Base-by-base conservation (phyloP, 2,113 vertebrate species). In the Psophia crepitans region DNA sequence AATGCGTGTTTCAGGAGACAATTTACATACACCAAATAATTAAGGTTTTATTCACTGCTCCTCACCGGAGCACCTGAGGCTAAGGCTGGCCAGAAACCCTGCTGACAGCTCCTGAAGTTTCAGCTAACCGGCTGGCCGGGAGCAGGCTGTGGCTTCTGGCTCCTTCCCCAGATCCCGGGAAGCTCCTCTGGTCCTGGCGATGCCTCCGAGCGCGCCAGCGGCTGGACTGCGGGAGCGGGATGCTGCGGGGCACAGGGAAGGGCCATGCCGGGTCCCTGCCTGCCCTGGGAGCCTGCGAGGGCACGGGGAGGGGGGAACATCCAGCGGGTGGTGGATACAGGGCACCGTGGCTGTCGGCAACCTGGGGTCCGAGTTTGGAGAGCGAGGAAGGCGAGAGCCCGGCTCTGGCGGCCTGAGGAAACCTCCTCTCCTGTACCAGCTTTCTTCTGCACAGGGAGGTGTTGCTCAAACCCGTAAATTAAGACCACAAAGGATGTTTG, bases 11-110 rank as follows among this genome's bases (percentile, higher is more conserved):
- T 73, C 44, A 51, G 77, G 77, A 96, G 93, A 84, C 77, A 79
- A 91, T 95, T 87, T 87, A 66, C 91, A 76, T 57, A 44, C 27
- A 65, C 87, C 51, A 89, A 96, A 95, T 71, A 92, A 93, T 94
- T 84, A 77, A 9, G 23, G 16, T 64, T 82, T 75, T 87, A 70
- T 94, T 87, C 21, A 32, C 84, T 33, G 63, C 71, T 95, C 57
- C 63, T 84, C 81, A 22, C 14, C 1, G 5, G 58, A 79, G 70
- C 70, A 87, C 93, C 81, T 17, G 32, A 26, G 24, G 77, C 61
- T 43, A 43, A 64, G 57, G 66, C 74, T 84, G 81, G 44, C 89
- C 91, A 83, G 74, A 73, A 87, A 28, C 20, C 30, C 26, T 6
- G 1, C 74, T 33, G 53, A 19, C 61, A 81, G 60, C 64, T 84